A percentile compares a stretch with the other conserved stretches of the same genome.
Evolutionary conservation across 1,140 invertebrate genomes (phyloP).

Genomic region (Adoxophyes honmai): DNA sequence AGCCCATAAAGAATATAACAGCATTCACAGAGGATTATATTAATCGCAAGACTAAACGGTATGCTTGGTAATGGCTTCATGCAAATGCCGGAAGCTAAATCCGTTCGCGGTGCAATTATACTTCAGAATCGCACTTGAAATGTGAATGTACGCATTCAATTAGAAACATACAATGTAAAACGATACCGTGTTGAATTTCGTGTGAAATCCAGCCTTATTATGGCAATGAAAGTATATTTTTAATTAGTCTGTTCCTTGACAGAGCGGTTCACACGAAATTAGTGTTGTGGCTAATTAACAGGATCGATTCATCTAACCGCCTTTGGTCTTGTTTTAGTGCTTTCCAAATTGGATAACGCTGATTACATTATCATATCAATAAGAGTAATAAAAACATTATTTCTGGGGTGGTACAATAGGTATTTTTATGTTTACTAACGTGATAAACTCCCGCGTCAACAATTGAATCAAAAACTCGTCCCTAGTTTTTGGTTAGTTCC

Average conservation of each 20-base stretch:
- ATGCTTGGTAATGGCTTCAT: not conserved
- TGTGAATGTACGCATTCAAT: constrained; percentile 16
- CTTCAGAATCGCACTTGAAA: constrained; percentile 14
- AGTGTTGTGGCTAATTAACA: not conserved
- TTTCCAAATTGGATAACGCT: too few relatives aligned
- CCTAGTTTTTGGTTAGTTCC: not conserved
- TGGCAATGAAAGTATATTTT: constrained; percentile 16
- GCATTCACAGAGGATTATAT: not conserved
- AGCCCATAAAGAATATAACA: constrained; percentile 3
- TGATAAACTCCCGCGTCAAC: too few relatives aligned
- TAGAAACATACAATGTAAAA: constrained; percentile 3
- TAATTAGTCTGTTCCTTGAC: constrained; percentile 2
- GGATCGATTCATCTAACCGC: too few relatives aligned
- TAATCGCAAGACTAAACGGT: not conserved
- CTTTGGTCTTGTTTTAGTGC: too few relatives aligned
- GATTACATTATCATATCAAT: too few relatives aligned
- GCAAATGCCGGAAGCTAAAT: constrained; percentile 19
- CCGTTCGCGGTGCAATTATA: constrained; percentile 10
- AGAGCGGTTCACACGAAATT: not conserved
- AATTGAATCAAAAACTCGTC: not conserved
- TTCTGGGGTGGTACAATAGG: too few relatives aligned
- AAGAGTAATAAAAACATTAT: too few relatives aligned
- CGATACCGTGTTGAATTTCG: constrained; percentile 21
- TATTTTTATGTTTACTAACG: too few relatives aligned
- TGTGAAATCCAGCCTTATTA: constrained; percentile 18